These are phyloP conservation scores for Pterocles burchelli DNA, from an alignment of 2,113 vertebrate species.

Conservation along the genomic window DNA sequence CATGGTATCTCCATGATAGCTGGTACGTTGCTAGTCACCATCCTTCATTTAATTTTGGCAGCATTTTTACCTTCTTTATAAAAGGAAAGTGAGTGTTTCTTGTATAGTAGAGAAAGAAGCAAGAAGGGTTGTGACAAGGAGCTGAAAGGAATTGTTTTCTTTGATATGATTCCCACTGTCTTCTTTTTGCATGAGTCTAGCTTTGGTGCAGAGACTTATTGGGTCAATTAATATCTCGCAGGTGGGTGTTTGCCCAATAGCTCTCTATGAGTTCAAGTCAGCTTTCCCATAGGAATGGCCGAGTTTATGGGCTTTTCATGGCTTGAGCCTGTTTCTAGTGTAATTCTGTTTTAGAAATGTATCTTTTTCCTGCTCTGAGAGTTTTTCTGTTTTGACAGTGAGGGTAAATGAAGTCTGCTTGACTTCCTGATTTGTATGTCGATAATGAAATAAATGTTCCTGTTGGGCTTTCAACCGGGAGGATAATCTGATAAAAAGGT, in stretches of 20 bases:
- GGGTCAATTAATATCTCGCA: background rate
- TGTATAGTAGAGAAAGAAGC: background rate
- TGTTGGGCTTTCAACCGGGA: conserved; percentile 1
- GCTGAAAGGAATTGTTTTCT: background rate
- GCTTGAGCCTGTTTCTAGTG: background rate
- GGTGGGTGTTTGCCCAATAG: background rate
- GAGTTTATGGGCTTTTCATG: background rate
- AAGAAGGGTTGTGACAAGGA: background rate
- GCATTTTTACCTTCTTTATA: background rate
- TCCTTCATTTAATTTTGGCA: background rate
- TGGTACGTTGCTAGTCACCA: background rate
- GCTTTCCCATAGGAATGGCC: background rate
- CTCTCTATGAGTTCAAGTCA: background rate
- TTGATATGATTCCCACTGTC: background rate
- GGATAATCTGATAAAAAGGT: conserved; percentile 50
- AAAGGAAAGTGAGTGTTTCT: background rate
- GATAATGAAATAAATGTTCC: conserved; percentile 35
- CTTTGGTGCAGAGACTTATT: background rate
- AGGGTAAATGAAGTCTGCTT: conserved; percentile 19
- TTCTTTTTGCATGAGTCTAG: background rate
- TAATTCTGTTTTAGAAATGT: background rate
- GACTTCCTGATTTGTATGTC: conserved; percentile 23
- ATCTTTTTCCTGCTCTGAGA: background rate
- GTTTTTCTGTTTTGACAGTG: background rate
- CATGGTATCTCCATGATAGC: background rate